A percentile compares a stretch with the other conserved stretches of the same genome.
phyloP scores from a whole-genome alignment of 35 echinoderm and acorn worm genomes.

The Acanthaster planci region DNA sequence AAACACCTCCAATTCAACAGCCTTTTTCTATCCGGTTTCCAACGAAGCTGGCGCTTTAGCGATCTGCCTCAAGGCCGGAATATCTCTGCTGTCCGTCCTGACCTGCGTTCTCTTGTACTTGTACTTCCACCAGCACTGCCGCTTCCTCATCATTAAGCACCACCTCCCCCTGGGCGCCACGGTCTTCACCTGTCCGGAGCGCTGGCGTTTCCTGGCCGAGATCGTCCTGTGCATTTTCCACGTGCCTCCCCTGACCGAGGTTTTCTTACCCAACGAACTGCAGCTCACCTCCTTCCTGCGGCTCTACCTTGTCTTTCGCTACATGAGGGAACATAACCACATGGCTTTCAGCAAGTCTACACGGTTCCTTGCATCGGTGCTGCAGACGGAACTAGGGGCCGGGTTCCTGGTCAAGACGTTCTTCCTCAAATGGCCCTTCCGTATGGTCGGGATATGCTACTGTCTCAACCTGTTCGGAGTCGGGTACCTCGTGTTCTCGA shows the following conservation, averaged over 20 bases:
- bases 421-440: conserved; percentile 40
- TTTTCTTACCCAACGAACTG: neutral
- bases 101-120: neutral
- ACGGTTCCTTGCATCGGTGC: conserved; percentile 44
- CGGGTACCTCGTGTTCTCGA: conserved; percentile 48
- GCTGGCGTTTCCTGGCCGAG: neutral
- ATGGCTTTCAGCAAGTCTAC: conserved; percentile 51
- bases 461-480: conserved; percentile 41
- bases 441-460: conserved; percentile 47
- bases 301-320: conserved; percentile 8
- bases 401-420: conserved; percentile 48
- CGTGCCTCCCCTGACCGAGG: neutral
- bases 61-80: neutral
- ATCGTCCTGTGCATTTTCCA: neutral
- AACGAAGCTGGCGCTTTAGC: neutral
- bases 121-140: conserved; percentile 19
- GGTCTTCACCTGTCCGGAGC: neutral
- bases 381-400: conserved; percentile 41
- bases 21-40: too few relatives aligned
- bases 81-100: neutral
- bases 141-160: conserved; percentile 4
- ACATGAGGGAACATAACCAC: conserved; percentile 40
- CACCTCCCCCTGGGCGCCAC: neutral
- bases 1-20: neutral
- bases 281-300: neutral